These are phyloP conservation scores for Autographa gamma DNA, from an alignment of 2,888 invertebrate genomes.

Conservation along the genomic window DNA sequence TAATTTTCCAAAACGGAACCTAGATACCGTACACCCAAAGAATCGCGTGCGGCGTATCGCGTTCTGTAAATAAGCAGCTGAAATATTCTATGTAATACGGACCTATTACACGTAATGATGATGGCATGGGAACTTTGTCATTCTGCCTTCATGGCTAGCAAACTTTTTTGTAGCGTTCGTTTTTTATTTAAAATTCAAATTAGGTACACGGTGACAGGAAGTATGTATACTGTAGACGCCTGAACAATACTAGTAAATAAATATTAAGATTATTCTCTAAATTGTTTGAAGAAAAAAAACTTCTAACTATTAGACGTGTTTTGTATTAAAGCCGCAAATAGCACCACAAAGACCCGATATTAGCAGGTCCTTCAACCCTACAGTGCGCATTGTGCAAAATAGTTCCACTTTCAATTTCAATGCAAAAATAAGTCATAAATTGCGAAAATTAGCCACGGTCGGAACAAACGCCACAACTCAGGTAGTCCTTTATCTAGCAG, in stretches of 20 bases:
- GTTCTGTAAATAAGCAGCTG: constrained; percentile 82
- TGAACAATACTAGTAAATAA: neutral
- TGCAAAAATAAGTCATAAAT: constrained; percentile 76
- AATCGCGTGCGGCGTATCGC: constrained; percentile 78
- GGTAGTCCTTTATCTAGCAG: constrained; percentile 75
- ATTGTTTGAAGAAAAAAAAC: neutral
- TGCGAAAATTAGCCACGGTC: constrained; percentile 67
- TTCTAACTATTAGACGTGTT: neutral
- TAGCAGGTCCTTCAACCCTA: constrained; percentile 37
- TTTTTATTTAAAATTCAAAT: constrained; percentile 37
- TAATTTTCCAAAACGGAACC: constrained; percentile 29
- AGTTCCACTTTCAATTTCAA: constrained; percentile 76
- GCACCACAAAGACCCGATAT: neutral
- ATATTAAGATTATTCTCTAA: neutral
- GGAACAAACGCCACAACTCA: constrained; percentile 67
- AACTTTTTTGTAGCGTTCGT: constrained; percentile 46
- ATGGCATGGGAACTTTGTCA: constrained; percentile 82
- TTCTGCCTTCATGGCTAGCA: constrained; percentile 63
- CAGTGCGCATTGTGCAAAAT: constrained; percentile 44
- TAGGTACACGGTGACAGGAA: constrained; percentile 34
- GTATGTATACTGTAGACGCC: constrained; percentile 24
- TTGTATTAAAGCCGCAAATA: neutral
- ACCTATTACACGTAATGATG: constrained; percentile 84
- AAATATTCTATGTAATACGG: constrained; percentile 83
- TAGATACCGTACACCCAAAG: constrained; percentile 53